Base-by-base conservation (phyloP, 2,113 vertebrate species). In the Bos indicus region DNA sequence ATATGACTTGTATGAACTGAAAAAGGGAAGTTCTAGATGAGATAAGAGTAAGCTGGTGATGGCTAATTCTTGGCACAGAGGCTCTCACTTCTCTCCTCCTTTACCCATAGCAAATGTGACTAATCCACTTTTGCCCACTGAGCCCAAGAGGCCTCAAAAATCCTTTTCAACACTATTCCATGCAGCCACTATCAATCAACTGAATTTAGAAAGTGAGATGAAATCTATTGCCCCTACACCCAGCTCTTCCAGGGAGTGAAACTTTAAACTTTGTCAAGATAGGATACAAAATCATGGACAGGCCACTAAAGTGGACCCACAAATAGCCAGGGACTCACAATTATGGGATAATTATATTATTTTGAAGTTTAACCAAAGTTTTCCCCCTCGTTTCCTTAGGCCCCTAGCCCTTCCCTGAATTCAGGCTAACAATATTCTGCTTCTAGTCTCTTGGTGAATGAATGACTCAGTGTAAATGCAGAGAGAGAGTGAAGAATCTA, bases 381-480 rank as follows among this genome's bases (percentile, higher is more conserved):
- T 59, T 26, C 15, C 30, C 2, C 19, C 9, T 77, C 26, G 36
- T 94, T 95, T 95, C 6, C 46, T n/a, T 62, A 23, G 56, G 21
- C 12, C 21, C 40, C 5, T 57, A 59, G 25, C 43, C 25, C 4
- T 51, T 81, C 21, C 57, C 90, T 90, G 28, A 85, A 57, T 95
- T 88, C 67, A 57, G 40, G 62, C 33, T 80, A 25, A 93, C 82
- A 56, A 51, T 54, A 43, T 62, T 64, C 5, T 89, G 12, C n/a
- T 88, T 97, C 87, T 60, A 56, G 67, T 67, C 46, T 87, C 86
- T 92, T 78, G 48, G 57, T 62, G 59, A 96, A 91, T 26, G 43
- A 88, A 71, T 88, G 90, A 82, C 87, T 96, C 87, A 84, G 87
- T 88, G 94, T 59, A 96, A 97, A 85, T 46, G 52, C 26, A 57